Evolutionary conservation across 2,797 vertebrate species (phyloP), one percentile per base, ranked within the genome.

Genomic region (Coendou prehensilis): DNA sequence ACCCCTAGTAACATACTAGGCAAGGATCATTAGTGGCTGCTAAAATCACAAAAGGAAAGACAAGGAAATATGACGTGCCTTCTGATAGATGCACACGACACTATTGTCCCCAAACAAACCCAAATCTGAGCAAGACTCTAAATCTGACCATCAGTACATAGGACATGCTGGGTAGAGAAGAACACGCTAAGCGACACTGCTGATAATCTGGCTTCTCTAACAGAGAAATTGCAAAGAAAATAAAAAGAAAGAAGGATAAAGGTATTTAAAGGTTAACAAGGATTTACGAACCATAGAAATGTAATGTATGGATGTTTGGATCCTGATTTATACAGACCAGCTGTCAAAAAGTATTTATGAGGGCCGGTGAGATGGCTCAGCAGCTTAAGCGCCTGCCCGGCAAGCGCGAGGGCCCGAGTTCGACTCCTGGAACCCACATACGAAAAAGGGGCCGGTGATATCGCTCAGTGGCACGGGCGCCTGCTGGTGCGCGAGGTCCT

Each of bases 21-120:
- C 5, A 50, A 67, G 37, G 28, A 59, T 75, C 73, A 88, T 37
- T 37, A 45, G 37, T 57, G 45, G 47, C 69, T 75, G 64, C 81
- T 83, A 23, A 81, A 52, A 69, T 69, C 33, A 61, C 87, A 87
- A 64, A 76, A 64, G 90, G 64, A 71, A 93, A 30, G 84, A 85
- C 28, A 64, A 64, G 4, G 17, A 89, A 69, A 71, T 3, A 17
- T 80, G 6, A 11, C 56, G 59, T 54, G 11, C 4, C 52, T 94
- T 71, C 41, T 85, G 59, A 71, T n/a, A n/a, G 57, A 78, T 90
- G 47, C 13, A 15, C 2, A 52, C 23, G 41, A 52, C 28, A 30
- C 28, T n/a, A 1, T 80, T 79, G 26, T 6, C 15, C 13, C 14
- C 2, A 0, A 83, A 76, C 28, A 94, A 86, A 57, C 4, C 6